A percentile compares a stretch with the other conserved stretches of the same genome.
These are phyloP conservation scores for Malurus elegans DNA, from an alignment of 2,113 vertebrate species.

Conservation along the genomic window DNA sequence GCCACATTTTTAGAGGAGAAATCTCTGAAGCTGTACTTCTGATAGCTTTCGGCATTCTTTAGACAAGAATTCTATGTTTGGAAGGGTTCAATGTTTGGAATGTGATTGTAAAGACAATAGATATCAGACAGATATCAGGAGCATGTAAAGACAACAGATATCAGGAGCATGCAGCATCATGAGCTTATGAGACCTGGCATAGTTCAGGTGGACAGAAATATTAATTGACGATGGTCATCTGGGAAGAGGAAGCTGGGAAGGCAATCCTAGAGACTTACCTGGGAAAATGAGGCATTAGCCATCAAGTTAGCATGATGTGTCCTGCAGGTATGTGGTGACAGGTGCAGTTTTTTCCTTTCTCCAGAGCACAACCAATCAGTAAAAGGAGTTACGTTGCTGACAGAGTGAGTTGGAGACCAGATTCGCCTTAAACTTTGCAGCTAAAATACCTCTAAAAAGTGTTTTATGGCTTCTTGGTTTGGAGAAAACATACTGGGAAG, in stretches of 20 bases:
- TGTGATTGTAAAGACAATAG: not conserved
- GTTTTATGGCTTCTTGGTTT: not conserved
- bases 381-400: not conserved
- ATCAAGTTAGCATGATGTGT: fast-evolving
- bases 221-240: not conserved
- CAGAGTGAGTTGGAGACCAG: not conserved
- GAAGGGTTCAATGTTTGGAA: not conserved
- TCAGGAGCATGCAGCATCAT: not conserved
- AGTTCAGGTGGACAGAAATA: not conserved
- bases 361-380: not conserved
- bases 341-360: not conserved
- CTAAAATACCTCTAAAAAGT: not conserved
- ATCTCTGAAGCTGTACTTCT: not conserved
- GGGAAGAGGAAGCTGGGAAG: not conserved
- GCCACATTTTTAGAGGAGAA: not conserved
- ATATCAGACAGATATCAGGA: not conserved
- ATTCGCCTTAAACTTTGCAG: not conserved
- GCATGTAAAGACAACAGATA: not conserved
- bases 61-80: not conserved
- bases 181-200: not conserved
- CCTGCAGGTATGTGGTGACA: not conserved
- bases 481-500: not conserved
- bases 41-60: not conserved
- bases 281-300: not conserved
- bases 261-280: fast-evolving